phyloP scores from a whole-genome alignment of 1,140 invertebrate species.

The Zaprionus davidi region DNA sequence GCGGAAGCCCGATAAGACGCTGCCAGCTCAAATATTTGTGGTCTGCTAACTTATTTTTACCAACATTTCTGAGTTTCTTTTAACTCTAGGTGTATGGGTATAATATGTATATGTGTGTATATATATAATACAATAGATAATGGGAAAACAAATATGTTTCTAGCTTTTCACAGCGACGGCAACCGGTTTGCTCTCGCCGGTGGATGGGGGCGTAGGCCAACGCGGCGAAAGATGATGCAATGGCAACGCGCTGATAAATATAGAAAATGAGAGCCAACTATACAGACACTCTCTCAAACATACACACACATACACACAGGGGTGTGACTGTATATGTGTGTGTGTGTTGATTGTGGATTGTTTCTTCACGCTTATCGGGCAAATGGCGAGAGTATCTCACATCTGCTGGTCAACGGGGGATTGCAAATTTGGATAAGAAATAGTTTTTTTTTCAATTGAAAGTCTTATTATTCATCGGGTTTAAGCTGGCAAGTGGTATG shows the following conservation, averaged over 20 bases:
- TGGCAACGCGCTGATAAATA: conserved; percentile 55
- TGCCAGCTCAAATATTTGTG: not conserved
- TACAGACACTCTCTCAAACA: not conserved
- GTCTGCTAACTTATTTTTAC: not conserved
- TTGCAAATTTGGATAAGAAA: not conserved
- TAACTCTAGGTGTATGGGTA: not conserved
- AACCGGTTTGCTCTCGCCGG: conserved; percentile 32
- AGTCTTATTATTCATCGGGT: not conserved
- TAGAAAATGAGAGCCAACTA: conserved; percentile 38
- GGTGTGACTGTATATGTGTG: conserved; percentile 2
- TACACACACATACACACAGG: not conserved
- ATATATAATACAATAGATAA: not conserved
- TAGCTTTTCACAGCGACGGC: conserved; percentile 6
- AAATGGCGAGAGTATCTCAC: not conserved
- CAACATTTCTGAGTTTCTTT: not conserved
- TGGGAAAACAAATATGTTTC: conserved; percentile 20
- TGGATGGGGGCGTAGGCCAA: conserved; percentile 40
- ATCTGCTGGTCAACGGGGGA: conserved; percentile 4
- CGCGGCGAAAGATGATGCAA: conserved; percentile 56
- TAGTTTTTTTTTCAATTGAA: not conserved
- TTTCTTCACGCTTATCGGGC: conserved; percentile 37
- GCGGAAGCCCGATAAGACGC: not conserved
- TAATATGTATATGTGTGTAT: not conserved
- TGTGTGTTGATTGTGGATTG: conserved; percentile 27
- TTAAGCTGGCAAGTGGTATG: not conserved